Evolutionary conservation across 2,797 vertebrate genomes (phyloP), one percentile per base, ranked within the genome.

Genomic region (Oryzias dopingdopingensis): DNA sequence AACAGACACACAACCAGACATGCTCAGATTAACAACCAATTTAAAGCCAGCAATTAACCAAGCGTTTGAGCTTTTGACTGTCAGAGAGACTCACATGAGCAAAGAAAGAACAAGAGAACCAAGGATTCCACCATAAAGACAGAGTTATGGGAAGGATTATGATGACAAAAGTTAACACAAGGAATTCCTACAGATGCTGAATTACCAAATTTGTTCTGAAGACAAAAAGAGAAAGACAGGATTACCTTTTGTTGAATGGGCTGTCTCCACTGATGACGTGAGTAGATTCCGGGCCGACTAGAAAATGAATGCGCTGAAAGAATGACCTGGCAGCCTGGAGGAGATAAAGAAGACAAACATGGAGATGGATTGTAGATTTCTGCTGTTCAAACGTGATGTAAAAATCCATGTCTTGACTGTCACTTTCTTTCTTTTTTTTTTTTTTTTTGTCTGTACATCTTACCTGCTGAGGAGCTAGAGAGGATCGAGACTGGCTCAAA

Each of bases 201-300:
- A 37, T 37, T 3, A 37, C 32, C 12, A 37, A 12, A 37, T 37
- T 37, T 37, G 10, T 37, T 37, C 32, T 37, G 32, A 37, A 37
- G 32, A 37, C 16, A 67, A 42, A 69, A 6, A 49, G 4, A 65
- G 16, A 67, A 24, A 60, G 14, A 67, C 62, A 52, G 0, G 7
- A 20, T 88, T 73, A 97, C 97, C 97, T 99, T 86, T 89, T 96
- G 67, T 99, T 98, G 81, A 99, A 98, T 14, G 96, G 96, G 79
- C 90, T 96, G 42, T 96, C 95, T 74, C 94, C 95, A 0, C 88
- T 86, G 83, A 98, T 93, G 68, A 96, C 88, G 8, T 99, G 97
- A 59, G 95, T 97, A 85, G 94, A 95, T 47, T 97, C 95, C 2
- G 95, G 81, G 24, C 96, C 95, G 10, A 94, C 89, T 42, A 99